These are phyloP conservation scores for Epizoanthus ramosus DNA, from an alignment of 92 coral and sea anemone genomes.

Conservation along the genomic window DNA sequence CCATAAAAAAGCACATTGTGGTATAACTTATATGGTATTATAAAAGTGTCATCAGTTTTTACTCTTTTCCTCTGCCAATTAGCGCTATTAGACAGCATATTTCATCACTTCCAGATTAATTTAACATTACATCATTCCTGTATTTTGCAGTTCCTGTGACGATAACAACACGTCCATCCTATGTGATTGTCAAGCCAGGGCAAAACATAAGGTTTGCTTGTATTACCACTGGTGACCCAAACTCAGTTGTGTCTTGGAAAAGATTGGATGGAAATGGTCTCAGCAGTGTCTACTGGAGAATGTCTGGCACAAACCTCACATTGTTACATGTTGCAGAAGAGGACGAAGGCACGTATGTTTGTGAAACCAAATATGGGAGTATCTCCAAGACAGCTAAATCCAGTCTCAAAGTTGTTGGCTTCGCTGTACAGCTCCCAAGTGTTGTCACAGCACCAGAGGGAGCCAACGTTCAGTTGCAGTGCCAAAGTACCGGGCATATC, in stretches of 20 bases:
- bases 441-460: background rate
- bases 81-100: no score
- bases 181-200: background rate
- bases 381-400: background rate
- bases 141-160: background rate
- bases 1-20: no score
- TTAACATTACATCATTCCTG: no score
- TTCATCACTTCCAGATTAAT: no score
- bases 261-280: background rate
- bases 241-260: background rate
- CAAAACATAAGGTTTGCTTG: background rate
- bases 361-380: slow-evolving; percentile 7
- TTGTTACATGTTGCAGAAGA: background rate
- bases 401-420: background rate
- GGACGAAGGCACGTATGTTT: background rate
- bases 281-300: background rate
- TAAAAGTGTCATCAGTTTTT: no score
- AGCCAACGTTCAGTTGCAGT: background rate
- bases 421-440: background rate
- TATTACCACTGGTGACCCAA: slow-evolving; percentile 5
- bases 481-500: background rate
- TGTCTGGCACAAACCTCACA: background rate
- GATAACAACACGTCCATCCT: background rate
- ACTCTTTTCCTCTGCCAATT: no score
- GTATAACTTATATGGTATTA: no score